Evolutionary conservation across 2,888 invertebrate genomes (phyloP), one percentile per base, ranked within the genome.

Genomic region (Pilophorus perplexus): DNA sequence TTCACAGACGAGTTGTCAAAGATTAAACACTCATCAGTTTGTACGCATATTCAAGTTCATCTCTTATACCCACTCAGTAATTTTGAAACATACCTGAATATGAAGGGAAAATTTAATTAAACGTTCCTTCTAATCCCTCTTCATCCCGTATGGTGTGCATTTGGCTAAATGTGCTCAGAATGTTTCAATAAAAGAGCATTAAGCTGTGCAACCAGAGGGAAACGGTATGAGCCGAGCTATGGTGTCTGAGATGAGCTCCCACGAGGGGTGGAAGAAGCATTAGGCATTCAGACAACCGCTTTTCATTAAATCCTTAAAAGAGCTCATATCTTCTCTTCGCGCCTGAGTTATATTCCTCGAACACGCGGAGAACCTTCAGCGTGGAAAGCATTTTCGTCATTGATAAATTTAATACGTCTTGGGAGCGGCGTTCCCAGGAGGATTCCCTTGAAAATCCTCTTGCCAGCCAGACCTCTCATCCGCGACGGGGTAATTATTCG

Each of bases 291-390:
- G 38, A 18, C 57, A 27, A 22, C 57, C 57, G 38, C 57, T 37
- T 57, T 57, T 57, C 57, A 57, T 57, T 57, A 57, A 57, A 57
- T 57, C 57, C 57, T 27, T 57, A 57, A 57, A 57, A 57, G 57
- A 38, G 40, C 38, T 57, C 57, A 57, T 57, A 57, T 57, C 57
- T 14, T 33, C 57, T 22, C 40, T 57, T 6, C 40, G 4, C 37
- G 22, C 38, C 23, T 57, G 57, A 38, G 57, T 57, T 38, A 57
- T 38, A 38, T 57, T 57, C 52, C 52, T 52, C 33, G 6, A 12
- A 6, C 6, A 33, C 12, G 33, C 6, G 33, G 33, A 33, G 10
- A 14, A 14, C 10, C 42, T 42, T 5, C 5, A 14, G 42, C 14
- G 16, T 25, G 28, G 18, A 22, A 23, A 23, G 27, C 27, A 14